Evolutionary conservation across 2,888 invertebrate genomes (phyloP), one percentile per base, ranked within the genome.

Genomic region (Neoaliturus tenellus): DNA sequence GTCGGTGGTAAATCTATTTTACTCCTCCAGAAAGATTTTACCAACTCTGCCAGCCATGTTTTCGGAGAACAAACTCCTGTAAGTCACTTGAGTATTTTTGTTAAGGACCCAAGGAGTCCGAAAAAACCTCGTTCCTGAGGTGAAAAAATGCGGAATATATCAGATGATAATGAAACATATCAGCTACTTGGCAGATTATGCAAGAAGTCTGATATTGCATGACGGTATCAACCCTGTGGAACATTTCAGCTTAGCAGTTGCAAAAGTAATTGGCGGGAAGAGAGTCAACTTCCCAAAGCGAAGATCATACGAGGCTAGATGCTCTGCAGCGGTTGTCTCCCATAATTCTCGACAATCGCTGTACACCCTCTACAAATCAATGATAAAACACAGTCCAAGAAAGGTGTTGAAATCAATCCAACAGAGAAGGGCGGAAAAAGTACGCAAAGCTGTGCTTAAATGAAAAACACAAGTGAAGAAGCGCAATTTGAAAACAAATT

Each of bases 141-240:
- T 82, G 75, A 67, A 51, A 62, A 58, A 58, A 33, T n/a, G 62
- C 20, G 82, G 82, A 14, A 62, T 84, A n/a, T 84, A 80, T 39
- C 58, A 58, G 10, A 28, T 44, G 25, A 39, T 84, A n/a, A 44
- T 81, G 75, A 41, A 35, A 28, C 75, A 44, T 17, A 23, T 62
- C 5, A 62, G 48, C 28, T 39, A 78, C 41, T 55, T 55, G 6
- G 31, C 78, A 20, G 39, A 67, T 1, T 80, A 86, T 44, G 85
- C 85, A 5, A 80, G 84, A 2, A 88, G 87, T 80, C 81, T 87
- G 25, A 48, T 87, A 41, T 20, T 87, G 86, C 17, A 88, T 71
- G 87, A 88, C 3, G 85, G 87, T 69, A 89, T 86, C 78, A 89
- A 89, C 84, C 67, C 81, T 10, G 89, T 88, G 2, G 89, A 89